Conservation (phyloP, 2,113 vertebrate genomes). For the Corythornis cristatus region DNA sequence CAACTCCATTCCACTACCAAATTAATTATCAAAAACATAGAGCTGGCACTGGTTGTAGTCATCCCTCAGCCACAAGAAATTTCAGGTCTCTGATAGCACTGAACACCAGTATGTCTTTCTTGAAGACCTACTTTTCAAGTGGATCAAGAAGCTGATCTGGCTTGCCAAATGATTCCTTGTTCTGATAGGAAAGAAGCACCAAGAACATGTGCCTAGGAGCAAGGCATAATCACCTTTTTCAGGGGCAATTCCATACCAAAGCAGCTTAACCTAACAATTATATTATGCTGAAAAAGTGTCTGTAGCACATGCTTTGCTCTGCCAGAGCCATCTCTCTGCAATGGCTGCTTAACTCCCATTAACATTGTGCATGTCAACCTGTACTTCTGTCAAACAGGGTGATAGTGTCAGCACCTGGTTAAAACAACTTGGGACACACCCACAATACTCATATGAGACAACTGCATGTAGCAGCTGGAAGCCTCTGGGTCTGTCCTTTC, state of each 20-base stretch:
- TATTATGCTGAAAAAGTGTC: not conserved
- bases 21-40: not conserved
- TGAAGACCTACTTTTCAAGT: not conserved
- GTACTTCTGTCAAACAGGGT: not conserved
- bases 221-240: not conserved
- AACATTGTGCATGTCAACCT: accelerated
- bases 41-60: not conserved
- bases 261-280: not conserved
- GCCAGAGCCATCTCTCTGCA: not conserved
- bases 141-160: not conserved
- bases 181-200: not conserved
- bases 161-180: not conserved
- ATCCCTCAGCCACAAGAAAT: not conserved
- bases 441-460: not conserved
- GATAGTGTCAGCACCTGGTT: not conserved
- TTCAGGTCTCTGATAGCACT: not conserved
- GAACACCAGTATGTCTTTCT: not conserved
- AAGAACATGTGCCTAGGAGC: not conserved
- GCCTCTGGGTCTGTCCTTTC: not conserved
- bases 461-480: not conserved
- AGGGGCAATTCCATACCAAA: not conserved
- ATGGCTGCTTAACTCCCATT: not conserved
- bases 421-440: not conserved
- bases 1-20: not conserved
- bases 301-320: not conserved